Percentiles rank a stretch among this genome's conserved stretches.
Conservation (phyloP, 2,113 vertebrate genomes). For the Brachypteracias leptosomus region DNA sequence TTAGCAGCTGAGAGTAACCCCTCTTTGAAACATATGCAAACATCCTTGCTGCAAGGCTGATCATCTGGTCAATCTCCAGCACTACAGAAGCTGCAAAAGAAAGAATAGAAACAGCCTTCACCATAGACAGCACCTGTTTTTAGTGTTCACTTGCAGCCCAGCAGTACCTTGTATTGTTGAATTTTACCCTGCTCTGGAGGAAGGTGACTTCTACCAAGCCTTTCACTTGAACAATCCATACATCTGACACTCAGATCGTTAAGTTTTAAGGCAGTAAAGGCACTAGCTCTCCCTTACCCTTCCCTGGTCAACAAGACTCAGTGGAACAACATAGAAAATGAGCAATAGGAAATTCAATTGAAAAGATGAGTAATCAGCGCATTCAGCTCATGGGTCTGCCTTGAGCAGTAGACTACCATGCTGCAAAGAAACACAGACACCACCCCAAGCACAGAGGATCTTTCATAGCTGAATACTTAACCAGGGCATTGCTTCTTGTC, state of each 20-base stretch:
- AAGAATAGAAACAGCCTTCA: background rate
- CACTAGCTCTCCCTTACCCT: background rate
- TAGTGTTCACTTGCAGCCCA: background rate
- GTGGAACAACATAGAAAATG: background rate
- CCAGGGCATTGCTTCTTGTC: background rate
- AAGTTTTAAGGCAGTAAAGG: background rate
- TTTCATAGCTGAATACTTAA: background rate
- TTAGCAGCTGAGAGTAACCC: background rate
- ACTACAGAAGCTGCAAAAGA: background rate
- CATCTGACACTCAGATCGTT: background rate
- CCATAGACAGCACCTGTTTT: background rate
- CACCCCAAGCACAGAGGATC: background rate
- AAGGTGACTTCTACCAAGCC: background rate
- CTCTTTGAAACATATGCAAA: background rate
- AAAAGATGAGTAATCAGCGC: background rate
- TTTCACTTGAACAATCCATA: background rate
- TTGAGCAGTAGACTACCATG: background rate
- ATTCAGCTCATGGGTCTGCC: background rate
- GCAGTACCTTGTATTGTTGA: background rate
- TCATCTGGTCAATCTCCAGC: background rate
- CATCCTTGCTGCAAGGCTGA: background rate
- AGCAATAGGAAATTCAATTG: background rate
- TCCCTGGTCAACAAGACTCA: background rate
- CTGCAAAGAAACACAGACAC: background rate
- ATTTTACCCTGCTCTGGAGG: background rate